Conservation (phyloP, 2,888 invertebrate species). For the Lypha dubia region DNA sequence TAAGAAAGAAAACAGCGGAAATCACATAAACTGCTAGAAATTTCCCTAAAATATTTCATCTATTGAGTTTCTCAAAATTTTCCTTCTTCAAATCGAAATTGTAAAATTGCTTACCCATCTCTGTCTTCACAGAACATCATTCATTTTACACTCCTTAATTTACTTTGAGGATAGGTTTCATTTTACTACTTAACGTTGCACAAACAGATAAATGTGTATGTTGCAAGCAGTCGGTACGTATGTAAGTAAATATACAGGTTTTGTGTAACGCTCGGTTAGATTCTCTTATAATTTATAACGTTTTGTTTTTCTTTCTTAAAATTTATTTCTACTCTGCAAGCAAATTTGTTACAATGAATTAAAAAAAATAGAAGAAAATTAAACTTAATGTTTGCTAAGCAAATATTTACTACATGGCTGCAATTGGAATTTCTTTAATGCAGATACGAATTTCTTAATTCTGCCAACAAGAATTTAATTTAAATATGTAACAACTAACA, state of each 20-base stretch:
- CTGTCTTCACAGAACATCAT: neutral
- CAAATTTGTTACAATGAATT: conserved; percentile 18
- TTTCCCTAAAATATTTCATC: too few relatives aligned
- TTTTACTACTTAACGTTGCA: conserved; percentile 34
- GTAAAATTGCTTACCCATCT: neutral
- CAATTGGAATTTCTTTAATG: neutral
- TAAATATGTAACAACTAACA: neutral
- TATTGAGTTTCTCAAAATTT: too few relatives aligned
- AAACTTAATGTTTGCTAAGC: neutral
- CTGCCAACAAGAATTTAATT: neutral
- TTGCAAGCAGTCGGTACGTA: neutral
- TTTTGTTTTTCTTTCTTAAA: too few relatives aligned
- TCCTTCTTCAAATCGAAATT: neutral
- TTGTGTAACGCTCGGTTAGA: neutral
- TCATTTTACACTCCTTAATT: conserved; percentile 42
- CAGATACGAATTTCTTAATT: neutral
- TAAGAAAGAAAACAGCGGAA: too few relatives aligned
- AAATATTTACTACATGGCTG: conserved; percentile 5
- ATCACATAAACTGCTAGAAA: too few relatives aligned
- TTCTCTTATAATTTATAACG: conserved; percentile 18
- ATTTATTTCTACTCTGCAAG: neutral
- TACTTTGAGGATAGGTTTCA: conserved; percentile 26
- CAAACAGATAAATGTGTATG: conserved; percentile 4
- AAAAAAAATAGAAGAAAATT: neutral
- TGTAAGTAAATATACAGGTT: neutral